Evolutionary conservation across 92 coral and sea anemone species (phyloP).

Genomic region (Palythoa grandis): DNA sequence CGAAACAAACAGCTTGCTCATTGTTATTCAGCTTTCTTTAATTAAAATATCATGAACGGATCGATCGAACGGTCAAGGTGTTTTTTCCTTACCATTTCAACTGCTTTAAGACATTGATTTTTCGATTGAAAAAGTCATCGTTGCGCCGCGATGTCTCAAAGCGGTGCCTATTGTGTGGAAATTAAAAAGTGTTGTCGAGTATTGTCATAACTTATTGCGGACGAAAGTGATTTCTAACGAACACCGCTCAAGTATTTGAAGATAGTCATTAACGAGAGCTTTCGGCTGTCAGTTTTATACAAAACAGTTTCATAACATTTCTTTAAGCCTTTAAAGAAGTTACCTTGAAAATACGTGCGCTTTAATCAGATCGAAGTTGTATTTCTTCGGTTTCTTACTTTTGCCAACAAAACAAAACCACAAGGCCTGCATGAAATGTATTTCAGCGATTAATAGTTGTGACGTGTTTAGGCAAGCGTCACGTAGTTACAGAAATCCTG

Average conservation of each 20-base stretch:
- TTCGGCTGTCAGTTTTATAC: background rate
- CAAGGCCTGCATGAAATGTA: constrained; percentile 43
- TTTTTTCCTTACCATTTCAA: background rate
- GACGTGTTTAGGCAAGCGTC: constrained; percentile 23
- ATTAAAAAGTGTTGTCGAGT: constrained; percentile 1
- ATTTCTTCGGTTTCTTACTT: constrained; percentile 25
- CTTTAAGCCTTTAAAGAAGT: background rate
- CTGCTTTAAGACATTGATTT: background rate
- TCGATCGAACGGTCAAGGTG: background rate
- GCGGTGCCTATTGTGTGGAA: constrained; percentile 24
- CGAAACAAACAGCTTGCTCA: constrained; percentile 31
- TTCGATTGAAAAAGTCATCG: background rate
- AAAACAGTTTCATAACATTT: constrained; percentile 16
- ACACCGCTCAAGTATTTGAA: background rate
- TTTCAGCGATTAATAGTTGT: constrained; percentile 12
- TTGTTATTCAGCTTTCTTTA: constrained; percentile 33
- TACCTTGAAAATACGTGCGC: constrained; percentile 19
- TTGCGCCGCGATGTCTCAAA: constrained; percentile 1
- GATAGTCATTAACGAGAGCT: no score
- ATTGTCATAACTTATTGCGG: constrained; percentile 24
- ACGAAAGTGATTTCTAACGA: constrained; percentile 11
- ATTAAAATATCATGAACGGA: constrained; percentile 32
- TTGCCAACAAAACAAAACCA: constrained; percentile 51
- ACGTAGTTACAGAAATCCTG: constrained; percentile 12
- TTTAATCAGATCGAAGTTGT: constrained; percentile 1